phyloP scores from a whole-genome alignment of 1,140 invertebrate genomes.

The Dreissena polymorpha region DNA sequence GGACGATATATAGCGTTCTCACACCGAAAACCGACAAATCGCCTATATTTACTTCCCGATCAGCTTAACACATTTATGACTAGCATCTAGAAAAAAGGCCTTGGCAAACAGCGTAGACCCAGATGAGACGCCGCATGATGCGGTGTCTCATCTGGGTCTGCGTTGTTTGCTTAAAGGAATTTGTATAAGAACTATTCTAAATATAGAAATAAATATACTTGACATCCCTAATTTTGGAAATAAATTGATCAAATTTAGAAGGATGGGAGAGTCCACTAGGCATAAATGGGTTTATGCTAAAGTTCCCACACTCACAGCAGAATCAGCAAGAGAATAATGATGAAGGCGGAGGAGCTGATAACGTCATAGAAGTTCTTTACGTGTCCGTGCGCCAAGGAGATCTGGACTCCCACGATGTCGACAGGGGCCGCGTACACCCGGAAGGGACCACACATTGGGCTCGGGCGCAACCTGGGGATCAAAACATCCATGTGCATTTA shows the following conservation, averaged over 20 bases:
- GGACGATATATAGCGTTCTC: not conserved
- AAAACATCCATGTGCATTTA: not conserved
- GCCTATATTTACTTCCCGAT: not conserved
- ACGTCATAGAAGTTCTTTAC: constrained; percentile 14
- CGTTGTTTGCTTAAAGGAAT: too few species aligned
- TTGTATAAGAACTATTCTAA: too few species aligned
- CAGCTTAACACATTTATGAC: too few species aligned
- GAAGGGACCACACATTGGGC: constrained; percentile 77
- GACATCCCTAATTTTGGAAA: too few species aligned
- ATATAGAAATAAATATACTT: too few species aligned
- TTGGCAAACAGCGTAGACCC: too few species aligned
- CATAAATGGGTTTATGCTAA: not conserved
- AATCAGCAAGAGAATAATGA: constrained; percentile 18
- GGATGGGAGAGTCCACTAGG: too few species aligned
- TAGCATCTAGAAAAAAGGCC: too few species aligned
- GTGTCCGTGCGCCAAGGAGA: constrained; percentile 6
- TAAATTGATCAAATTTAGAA: too few species aligned
- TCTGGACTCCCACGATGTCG: constrained; percentile 8
- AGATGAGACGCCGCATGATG: too few species aligned
- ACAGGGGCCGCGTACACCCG: constrained; percentile 16
- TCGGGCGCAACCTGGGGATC: constrained; percentile 83
- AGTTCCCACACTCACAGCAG: constrained; percentile 12
- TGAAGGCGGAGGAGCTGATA: constrained; percentile 30
- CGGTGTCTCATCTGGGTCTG: too few species aligned
- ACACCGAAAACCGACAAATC: not conserved